phyloP scores from a whole-genome alignment of 2,113 vertebrate species.

The Datnioides undecimradiatus region DNA sequence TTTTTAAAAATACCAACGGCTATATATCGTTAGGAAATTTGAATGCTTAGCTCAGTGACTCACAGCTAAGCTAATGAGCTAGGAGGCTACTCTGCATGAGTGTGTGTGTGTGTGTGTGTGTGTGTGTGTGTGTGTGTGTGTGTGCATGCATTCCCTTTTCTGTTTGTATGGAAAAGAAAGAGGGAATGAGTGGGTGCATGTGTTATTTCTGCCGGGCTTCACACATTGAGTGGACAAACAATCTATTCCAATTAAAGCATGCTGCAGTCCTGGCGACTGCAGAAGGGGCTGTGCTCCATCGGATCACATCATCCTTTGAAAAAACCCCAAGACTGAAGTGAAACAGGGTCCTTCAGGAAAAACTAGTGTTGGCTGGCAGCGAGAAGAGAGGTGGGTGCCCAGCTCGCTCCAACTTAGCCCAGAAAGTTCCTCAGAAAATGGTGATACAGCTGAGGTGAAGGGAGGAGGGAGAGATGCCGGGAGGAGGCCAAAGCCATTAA shows the following conservation, averaged over 20 bases:
- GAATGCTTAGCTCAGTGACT: not conserved
- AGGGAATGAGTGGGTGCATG: slow-evolving; percentile 42
- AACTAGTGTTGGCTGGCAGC: slow-evolving; percentile 48
- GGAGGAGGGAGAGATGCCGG: slow-evolving; percentile 6
- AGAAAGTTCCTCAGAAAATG: slow-evolving; percentile 63
- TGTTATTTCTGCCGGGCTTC: slow-evolving; percentile 75
- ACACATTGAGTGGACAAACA: slow-evolving; percentile 76
- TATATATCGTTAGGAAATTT: not conserved
- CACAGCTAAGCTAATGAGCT: not conserved
- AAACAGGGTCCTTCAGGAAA: slow-evolving; percentile 67
- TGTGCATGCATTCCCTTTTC: not conserved
- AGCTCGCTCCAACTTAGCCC: slow-evolving; percentile 39
- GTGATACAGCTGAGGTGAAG: slow-evolving; percentile 21
- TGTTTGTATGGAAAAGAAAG: slow-evolving; percentile 32
- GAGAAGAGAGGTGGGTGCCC: slow-evolving; percentile 5
- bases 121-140: not conserved
- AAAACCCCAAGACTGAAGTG: slow-evolving; percentile 60
- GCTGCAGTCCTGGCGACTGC: slow-evolving; percentile 63
- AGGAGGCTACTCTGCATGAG: no score
- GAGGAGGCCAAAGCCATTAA: slow-evolving; percentile 60
- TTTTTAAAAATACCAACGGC: not conserved
- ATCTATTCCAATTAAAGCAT: slow-evolving; percentile 83
- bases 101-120: not conserved
- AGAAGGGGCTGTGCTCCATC: slow-evolving; percentile 60
- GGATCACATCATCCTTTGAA: slow-evolving; percentile 76